Evolutionary conservation across 2,113 vertebrate genomes (phyloP).

Genomic region (Amazona guildingii): DNA sequence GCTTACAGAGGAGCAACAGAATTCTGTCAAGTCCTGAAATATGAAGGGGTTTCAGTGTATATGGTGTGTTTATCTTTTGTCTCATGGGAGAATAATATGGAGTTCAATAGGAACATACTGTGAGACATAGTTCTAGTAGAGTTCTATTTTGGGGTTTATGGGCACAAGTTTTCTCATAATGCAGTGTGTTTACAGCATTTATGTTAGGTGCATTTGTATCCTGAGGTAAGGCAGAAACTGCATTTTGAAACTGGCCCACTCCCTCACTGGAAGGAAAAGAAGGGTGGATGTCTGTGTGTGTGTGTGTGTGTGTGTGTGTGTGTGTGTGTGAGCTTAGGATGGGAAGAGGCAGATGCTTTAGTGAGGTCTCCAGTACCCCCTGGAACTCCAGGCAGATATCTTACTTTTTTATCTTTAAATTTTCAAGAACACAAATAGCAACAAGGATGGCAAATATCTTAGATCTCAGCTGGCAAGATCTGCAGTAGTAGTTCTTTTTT

Average conservation of each 20-base stretch:
- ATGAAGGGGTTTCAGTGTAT: neutral
- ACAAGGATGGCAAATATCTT: neutral
- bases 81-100: neutral
- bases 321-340: neutral
- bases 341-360: neutral
- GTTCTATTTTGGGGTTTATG: neutral
- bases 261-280: neutral
- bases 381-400: neutral
- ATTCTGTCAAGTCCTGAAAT: neutral
- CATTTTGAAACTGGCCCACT: neutral
- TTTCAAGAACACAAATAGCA: neutral
- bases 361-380: neutral
- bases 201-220: neutral
- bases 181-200: neutral
- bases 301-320: neutral
- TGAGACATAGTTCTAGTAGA: neutral
- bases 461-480: neutral
- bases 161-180: neutral
- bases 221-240: neutral
- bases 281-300: rapidly evolving
- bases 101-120: neutral
- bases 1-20: neutral
- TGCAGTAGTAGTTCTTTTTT: neutral
- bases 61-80: neutral
- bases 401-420: neutral